phyloP scores from a whole-genome alignment of 2,797 vertebrate species.

The Fistularia tabacaria region DNA sequence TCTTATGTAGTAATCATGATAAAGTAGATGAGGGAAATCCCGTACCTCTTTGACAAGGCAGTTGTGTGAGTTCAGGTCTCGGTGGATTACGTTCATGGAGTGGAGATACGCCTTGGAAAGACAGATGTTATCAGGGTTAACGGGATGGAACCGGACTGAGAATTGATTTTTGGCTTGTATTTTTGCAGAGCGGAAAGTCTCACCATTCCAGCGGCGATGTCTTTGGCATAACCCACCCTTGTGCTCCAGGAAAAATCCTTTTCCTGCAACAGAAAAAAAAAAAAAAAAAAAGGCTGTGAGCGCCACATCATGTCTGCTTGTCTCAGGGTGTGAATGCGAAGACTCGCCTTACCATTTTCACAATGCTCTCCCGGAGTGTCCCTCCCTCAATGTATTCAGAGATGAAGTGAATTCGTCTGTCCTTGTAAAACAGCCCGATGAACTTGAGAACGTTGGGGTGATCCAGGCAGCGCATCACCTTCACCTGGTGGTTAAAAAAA shows the following conservation, averaged over 20 bases:
- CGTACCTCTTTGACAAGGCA: conserved; percentile 93
- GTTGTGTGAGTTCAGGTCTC: conserved; percentile 96
- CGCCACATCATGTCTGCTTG: background rate
- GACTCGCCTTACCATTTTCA: conserved; percentile 80
- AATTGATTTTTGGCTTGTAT: background rate
- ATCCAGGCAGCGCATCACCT: conserved; percentile 96
- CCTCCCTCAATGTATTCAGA: conserved; percentile 95
- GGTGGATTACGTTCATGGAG: conserved; percentile 97
- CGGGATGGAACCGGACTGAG: background rate
- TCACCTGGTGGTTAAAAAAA: conserved; percentile 76
- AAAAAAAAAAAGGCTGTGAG: background rate
- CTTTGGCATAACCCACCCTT: conserved; percentile 91
- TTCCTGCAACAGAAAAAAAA: conserved; percentile 68
- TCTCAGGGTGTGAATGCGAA: background rate
- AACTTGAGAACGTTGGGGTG: conserved; percentile 96
- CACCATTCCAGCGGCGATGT: conserved; percentile 95
- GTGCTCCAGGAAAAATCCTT: conserved; percentile 86
- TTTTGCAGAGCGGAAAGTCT: conserved; percentile 14
- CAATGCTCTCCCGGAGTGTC: conserved; percentile 86
- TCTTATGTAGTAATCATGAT: no score
- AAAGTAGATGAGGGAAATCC: no score
- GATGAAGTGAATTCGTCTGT: conserved; percentile 93
- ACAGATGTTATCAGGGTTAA: conserved; percentile 16
- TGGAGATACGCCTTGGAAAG: conserved; percentile 90
- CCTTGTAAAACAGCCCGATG: conserved; percentile 95